A percentile compares a stretch with the other conserved stretches of the same genome.
These are phyloP conservation scores for Sphaerophoria taeniata DNA, from an alignment of 2,888 invertebrate species.

Conservation along the genomic window DNA sequence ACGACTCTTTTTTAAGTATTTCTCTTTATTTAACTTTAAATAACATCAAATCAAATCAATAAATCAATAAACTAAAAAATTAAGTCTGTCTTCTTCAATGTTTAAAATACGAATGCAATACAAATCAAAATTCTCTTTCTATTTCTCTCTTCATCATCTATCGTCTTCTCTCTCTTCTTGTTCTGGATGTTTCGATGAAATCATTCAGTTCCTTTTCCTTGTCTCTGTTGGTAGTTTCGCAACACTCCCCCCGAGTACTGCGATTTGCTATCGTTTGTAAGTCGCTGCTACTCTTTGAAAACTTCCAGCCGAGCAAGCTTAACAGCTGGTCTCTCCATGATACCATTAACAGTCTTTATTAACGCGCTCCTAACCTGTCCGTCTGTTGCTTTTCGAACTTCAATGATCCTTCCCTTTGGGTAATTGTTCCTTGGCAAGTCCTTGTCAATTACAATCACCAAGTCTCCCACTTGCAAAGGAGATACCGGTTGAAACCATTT, in stretches of 20 bases:
- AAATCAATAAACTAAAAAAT: no score
- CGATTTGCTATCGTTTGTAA: background rate
- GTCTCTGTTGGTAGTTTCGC: background rate
- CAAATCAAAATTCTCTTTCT: no score
- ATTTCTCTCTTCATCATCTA: no score
- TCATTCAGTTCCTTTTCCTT: no score
- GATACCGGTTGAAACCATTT: conserved; percentile 60
- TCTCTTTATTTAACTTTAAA: no score
- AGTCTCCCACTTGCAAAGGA: conserved; percentile 54
- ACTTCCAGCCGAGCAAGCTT: conserved; percentile 10
- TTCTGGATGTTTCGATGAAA: no score
- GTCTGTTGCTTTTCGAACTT: background rate
- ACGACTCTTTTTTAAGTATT: no score
- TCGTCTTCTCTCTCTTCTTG: no score
- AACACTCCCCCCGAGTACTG: conserved; percentile 16
- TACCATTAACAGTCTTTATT: background rate
- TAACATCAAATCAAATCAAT: no score
- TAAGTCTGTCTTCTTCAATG: no score
- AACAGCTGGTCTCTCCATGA: conserved; percentile 5
- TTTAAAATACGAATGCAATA: no score
- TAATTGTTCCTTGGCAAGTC: conserved; percentile 23
- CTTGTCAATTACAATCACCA: conserved; percentile 64
- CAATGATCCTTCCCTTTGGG: conserved; percentile 7
- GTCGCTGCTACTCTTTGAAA: background rate
- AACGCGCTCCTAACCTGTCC: conserved; percentile 21